Base-by-base conservation (phyloP, 2,113 vertebrate genomes). In the Protobothrops flavoviridis region DNA sequence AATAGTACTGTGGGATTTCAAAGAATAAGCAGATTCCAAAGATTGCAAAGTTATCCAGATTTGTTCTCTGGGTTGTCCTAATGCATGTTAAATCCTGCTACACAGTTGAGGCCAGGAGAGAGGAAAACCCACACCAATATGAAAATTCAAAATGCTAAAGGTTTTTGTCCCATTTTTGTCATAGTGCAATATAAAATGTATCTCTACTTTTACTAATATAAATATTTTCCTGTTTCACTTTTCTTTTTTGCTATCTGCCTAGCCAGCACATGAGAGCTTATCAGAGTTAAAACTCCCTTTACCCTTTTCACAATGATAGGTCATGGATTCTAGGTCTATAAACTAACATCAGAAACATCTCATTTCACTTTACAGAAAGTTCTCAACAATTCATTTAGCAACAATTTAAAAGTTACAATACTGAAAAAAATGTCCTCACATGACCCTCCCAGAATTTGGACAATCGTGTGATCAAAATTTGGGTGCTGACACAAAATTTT, bases 21-120 rank as follows among this genome's bases (percentile, higher is more conserved):
- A 98, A 98, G 97, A 97, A 97, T 98, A 98, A 98, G 98, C 98
- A 98, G 96, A 98, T 98, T 98, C 39, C 90, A 97, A 98, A 97
- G 97, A 98, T 53, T 23, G 17, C 52, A 93, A 43, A 90, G 7
- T 57, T 33, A 33, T 90, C 10, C 43, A 39, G 17, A 85, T 57
- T 90, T 85, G 29, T 52, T 81, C 5, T 56, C 13, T 39, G 21
- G 52, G 8, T n/a, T 89, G 8, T 33, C 43, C 12, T 87, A 81
- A 48, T 55, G 45, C 4, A 17, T 81, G 33, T n/a, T 92, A 13
- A 92, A 55, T 29, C 4, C 50, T 26, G 12, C 52, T 92, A 10
- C 24, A 57, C 55, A 86, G 24, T 23, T 55, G 50, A 85, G 50
- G n/a, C 5, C 24, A 24, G 21, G 20, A 88, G 52, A 53, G 7